These are phyloP conservation scores for Antrozous pallidus DNA, from an alignment of 2,797 vertebrate genomes.

Conservation along the genomic window DNA sequence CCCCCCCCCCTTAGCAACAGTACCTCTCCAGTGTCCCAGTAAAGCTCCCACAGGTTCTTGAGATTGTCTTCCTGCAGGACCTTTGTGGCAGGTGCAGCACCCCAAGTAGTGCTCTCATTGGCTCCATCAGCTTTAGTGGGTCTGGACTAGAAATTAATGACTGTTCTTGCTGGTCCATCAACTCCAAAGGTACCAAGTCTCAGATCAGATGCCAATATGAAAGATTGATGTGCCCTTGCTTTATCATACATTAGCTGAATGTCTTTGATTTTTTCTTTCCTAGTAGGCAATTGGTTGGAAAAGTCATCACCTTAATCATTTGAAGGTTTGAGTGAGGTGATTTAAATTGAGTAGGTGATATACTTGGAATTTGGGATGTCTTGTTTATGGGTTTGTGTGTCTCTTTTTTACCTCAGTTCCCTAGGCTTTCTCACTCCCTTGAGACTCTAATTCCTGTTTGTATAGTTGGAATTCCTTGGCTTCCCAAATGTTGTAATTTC, in stretches of 20 bases:
- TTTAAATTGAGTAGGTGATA: neutral
- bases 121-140: neutral
- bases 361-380: neutral
- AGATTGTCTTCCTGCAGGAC: neutral
- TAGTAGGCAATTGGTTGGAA: neutral
- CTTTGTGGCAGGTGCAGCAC: accelerated
- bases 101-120: neutral
- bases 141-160: neutral
- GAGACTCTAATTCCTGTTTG: neutral
- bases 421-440: neutral
- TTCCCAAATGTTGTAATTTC: neutral
- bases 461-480: neutral
- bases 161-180: neutral
- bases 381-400: neutral
- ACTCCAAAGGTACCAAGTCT: neutral
- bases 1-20: neutral
- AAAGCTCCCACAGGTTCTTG: neutral
- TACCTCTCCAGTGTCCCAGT: neutral
- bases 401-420: neutral
- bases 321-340: neutral
- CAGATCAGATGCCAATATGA: neutral
- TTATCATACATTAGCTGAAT: neutral
- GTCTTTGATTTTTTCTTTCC: neutral
- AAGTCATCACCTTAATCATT: neutral
- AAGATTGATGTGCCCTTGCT: neutral